Evolutionary conservation across 2,113 vertebrate genomes (phyloP), one percentile per base, ranked within the genome.

Genomic region (Choloepus hoffmanni): DNA sequence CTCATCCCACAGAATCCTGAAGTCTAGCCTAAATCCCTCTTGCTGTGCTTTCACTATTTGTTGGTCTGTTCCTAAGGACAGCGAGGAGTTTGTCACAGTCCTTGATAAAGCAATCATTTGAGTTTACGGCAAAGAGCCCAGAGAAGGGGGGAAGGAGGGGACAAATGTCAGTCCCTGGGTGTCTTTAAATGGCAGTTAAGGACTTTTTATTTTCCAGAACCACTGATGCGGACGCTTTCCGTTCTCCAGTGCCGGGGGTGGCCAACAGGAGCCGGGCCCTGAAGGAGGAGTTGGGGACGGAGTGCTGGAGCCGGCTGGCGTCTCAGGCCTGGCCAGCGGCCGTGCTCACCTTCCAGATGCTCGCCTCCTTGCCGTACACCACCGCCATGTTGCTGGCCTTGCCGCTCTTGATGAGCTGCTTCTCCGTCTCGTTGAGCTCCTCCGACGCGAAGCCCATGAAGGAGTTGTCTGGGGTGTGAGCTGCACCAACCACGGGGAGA

Each of bases 391-490:
- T 99, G 98, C 98, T 98, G 84, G 99, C 98, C 98, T 99, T 99
- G 98, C 98, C 98, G 81, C 97, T 98, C 96, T 98, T 99, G 97
- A 99, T 99, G 86, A 98, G 97, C 73, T 99, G 98, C 88, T 96
- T 98, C 98, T 99, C 99, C 0, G 99, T 99, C 95, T 98, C 98
- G 79, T 99, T 99, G 97, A 99, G 98, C 98, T 99, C 99, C 98
- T 99, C 99, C 0, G 99, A 99, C 98, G 99, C 99, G 9, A 99
- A 99, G 93, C 99, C 99, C 99, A 99, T 99, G 97, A 99, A 99
- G 95, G 99, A 99, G 98, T 99, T 99, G 98, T 99, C 99, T 0
- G 99, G 99, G 45, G 99, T 99, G 98, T 99, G 99, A 93, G 99
- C 99, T 99, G 98, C 62, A 74, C 82, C 86, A n/a, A 96, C 73